phyloP scores from a whole-genome alignment of 1,140 invertebrate species.

The Tetraneura akinire region DNA sequence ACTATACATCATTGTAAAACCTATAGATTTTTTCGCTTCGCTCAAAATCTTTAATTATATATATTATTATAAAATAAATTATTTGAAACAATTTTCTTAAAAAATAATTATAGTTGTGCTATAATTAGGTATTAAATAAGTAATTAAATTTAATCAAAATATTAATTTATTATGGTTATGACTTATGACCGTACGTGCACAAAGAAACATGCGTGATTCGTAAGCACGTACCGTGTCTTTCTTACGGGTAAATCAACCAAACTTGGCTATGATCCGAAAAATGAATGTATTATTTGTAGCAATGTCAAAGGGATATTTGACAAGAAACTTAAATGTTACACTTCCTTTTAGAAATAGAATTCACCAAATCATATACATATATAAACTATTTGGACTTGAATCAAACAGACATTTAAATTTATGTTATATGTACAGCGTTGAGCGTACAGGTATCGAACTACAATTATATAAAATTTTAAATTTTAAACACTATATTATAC shows the following conservation, averaged over 20 bases:
- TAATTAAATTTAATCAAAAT: not conserved
- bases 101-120: not conserved
- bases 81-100: too few species aligned
- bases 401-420: not conserved
- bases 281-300: not conserved
- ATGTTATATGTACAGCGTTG: too few species aligned
- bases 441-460: not conserved
- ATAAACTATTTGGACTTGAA: slow-evolving; percentile 1
- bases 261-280: slow-evolving; percentile 31
- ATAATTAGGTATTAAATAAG: not conserved
- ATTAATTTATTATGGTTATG: not conserved
- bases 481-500: too few species aligned
- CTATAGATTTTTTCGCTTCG: too few species aligned
- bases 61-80: too few species aligned
- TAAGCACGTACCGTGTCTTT: not conserved
- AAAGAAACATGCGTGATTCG: not conserved
- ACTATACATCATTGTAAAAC: too few species aligned
- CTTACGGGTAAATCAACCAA: not conserved
- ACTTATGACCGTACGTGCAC: not conserved
- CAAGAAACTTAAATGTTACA: slow-evolving; percentile 4
- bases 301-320: slow-evolving; percentile 5
- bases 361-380: slow-evolving; percentile 2
- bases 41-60: too few species aligned
- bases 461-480: too few species aligned
- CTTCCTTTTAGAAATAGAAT: slow-evolving; percentile 40